Percentiles rank a stretch among this genome's conserved stretches.
These are phyloP conservation scores for Leptopilina syphax DNA, from an alignment of 2,888 invertebrate species.

Conservation along the genomic window DNA sequence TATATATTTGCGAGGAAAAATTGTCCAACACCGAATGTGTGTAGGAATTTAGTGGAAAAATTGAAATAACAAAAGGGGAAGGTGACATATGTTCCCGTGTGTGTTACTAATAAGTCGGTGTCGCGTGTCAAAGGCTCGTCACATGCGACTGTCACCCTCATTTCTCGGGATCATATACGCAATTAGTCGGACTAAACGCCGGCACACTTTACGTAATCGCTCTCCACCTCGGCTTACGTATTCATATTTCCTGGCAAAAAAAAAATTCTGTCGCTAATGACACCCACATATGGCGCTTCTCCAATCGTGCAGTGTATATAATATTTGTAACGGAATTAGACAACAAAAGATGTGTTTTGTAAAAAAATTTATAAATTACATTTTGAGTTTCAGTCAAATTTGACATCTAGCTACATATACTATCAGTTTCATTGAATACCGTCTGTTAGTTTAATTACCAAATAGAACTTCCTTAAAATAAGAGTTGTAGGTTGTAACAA, in stretches of 20 bases:
- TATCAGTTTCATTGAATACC: no score
- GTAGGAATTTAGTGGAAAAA: constrained; percentile 19
- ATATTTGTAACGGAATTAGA: constrained; percentile 1
- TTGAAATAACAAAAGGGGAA: constrained; percentile 23
- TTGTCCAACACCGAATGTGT: constrained; percentile 10
- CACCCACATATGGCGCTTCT: constrained; percentile 58
- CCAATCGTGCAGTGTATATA: not conserved
- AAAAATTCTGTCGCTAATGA: constrained; percentile 55
- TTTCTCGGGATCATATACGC: constrained; percentile 55
- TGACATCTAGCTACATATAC: no score
- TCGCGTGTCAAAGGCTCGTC: constrained; percentile 68
- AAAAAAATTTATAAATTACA: not conserved
- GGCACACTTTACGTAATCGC: constrained; percentile 70
- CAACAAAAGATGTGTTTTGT: not conserved
- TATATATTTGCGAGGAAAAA: not conserved
- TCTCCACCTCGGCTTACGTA: constrained; percentile 49
- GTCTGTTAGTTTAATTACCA: no score
- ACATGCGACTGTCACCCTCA: constrained; percentile 57
- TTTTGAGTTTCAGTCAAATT: no score
- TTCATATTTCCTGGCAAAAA: constrained; percentile 50
- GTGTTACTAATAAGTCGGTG: constrained; percentile 63
- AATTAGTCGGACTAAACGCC: constrained; percentile 71
- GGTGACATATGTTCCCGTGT: constrained; percentile 64
- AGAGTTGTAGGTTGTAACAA: no score
- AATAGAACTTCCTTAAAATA: no score